Evolutionary conservation across 2,797 vertebrate species (phyloP), one percentile per base, ranked within the genome.

Genomic region (Lutjanus campechanus): DNA sequence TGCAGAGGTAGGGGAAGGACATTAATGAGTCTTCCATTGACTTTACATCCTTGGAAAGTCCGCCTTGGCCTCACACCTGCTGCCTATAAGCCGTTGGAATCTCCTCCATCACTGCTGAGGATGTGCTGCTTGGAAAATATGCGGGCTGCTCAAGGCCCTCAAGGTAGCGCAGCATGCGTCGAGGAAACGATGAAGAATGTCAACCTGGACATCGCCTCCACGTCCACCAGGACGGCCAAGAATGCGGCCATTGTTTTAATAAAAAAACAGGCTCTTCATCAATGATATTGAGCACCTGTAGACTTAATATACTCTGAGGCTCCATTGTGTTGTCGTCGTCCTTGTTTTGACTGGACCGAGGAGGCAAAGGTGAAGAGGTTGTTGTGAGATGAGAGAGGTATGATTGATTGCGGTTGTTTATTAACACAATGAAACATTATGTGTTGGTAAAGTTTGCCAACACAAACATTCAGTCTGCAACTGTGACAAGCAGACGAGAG

Each of bases 11-110:
- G 82, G 89, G 95, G 92, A 95, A 95, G 89, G 90, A 90, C 93
- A 92, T 93, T 91, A 94, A 93, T 65, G 90, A 87, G 86, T 93
- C 92, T 88, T 93, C 93, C 92, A 88, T 94, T 94, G 85, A 95
- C 89, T 93, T 93, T 69, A 96, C 95, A 95, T 96, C 95, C 95
- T 95, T 94, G 94, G 94, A 96, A 96, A 95, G 93, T 95, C 92
- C 85, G 82, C 79, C 81, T 85, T 17, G 70, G 82, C 88, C 82
- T 92, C 93, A 56, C 96, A 96, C 96, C 95, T 96, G 95, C 92
- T 89, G 89, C 80, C 85, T 91, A 68, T 82, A 85, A 87, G 76
- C 88, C 12, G 50, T 69, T 81, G 92, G 89, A 92, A 93, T 93
- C 89, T 79, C 84, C 72, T 49, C 69, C 82, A 78, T 87, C 79